Conservation (phyloP, 2,113 vertebrate genomes). For the Calidris pugnax region DNA sequence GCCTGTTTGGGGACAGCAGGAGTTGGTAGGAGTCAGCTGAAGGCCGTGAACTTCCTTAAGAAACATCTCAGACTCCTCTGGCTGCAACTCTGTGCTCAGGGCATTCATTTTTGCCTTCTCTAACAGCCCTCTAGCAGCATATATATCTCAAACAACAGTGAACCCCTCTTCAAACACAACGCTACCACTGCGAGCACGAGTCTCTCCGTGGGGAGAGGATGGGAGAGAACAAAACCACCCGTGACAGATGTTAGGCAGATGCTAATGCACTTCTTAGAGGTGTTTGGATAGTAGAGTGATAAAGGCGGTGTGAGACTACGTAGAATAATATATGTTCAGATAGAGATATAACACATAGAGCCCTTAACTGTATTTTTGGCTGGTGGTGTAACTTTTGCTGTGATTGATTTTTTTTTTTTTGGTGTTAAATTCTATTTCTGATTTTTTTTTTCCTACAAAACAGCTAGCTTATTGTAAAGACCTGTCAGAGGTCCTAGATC, state of each 20-base stretch:
- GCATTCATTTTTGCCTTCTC: not conserved
- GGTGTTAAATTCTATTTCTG: not conserved
- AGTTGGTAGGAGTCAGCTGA: not conserved
- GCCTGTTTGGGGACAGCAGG: not conserved
- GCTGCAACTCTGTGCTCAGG: not conserved
- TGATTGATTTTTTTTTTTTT: not conserved
- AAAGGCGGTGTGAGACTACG: not conserved
- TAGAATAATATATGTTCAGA: not conserved
- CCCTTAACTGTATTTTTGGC: not conserved
- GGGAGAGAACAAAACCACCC: not conserved
- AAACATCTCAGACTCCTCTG: not conserved
- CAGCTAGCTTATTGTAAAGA: not conserved
- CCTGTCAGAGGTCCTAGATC: not conserved
- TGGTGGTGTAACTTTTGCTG: not conserved
- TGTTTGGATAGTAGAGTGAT: not conserved
- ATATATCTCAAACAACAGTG: not conserved
- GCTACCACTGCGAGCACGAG: accelerated
- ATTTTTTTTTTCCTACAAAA: not conserved
- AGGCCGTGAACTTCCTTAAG: not conserved
- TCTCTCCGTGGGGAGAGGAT: not conserved
- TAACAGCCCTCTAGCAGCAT: not conserved
- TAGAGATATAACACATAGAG: not conserved
- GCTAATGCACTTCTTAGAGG: slow-evolving; percentile 4
- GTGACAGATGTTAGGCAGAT: slow-evolving; percentile 14
- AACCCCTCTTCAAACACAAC: not conserved